These are phyloP conservation scores for Actinia equina DNA, from an alignment of 64 coral and sea anemone genomes.

Conservation along the genomic window DNA sequence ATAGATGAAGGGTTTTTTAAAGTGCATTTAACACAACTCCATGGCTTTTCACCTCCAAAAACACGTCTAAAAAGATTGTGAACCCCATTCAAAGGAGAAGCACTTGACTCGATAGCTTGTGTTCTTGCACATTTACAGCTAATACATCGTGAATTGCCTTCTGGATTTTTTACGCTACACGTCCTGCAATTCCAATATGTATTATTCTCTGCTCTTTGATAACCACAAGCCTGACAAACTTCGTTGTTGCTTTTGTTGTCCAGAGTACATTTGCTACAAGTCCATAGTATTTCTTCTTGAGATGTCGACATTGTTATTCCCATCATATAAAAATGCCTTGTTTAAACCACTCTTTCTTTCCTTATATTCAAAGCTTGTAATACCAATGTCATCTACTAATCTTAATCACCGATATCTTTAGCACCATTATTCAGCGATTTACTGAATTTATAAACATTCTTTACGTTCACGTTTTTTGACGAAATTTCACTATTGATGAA, in stretches of 20 bases:
- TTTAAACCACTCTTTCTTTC: neutral
- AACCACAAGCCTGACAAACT: constrained; percentile 63
- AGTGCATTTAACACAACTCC: constrained; percentile 76
- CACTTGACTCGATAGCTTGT: neutral
- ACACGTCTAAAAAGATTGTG: neutral
- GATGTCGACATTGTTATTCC: constrained; percentile 17
- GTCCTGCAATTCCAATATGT: constrained; percentile 54
- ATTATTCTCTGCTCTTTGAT: constrained; percentile 9
- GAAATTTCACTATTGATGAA: neutral
- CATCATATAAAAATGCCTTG: neutral
- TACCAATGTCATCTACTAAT: neutral
- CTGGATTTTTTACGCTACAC: constrained; percentile 61
- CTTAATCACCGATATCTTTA: constrained; percentile 3
- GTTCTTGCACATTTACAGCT: constrained; percentile 43
- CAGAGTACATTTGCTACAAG: constrained; percentile 66
- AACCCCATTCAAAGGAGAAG: neutral
- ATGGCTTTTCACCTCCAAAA: constrained; percentile 28
- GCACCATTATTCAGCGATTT: constrained; percentile 5
- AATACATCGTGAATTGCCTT: constrained; percentile 54
- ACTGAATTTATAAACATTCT: neutral
- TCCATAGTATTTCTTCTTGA: constrained; percentile 25
- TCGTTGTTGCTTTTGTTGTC: constrained; percentile 32
- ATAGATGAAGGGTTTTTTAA: constrained; percentile 35
- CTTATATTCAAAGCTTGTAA: neutral
- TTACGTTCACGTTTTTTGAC: neutral